Evolutionary conservation across 2,113 vertebrate genomes (phyloP), one percentile per base, ranked within the genome.

Genomic region (Asarcornis scutulata): DNA sequence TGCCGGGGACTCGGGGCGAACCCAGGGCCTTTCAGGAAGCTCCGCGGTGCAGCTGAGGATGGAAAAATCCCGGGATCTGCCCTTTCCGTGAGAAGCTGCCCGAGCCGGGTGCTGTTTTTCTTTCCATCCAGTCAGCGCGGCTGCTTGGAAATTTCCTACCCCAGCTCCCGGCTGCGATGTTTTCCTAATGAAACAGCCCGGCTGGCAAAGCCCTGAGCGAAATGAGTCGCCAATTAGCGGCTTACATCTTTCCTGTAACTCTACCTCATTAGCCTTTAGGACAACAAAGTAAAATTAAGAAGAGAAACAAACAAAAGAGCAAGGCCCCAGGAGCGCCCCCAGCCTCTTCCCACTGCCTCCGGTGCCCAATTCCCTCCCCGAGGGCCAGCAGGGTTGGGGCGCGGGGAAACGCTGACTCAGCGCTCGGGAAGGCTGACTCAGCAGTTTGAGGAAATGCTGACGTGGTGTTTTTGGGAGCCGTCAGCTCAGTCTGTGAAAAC

Each of bases 121-220:
- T 97, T 95, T 96, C 96, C 95, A 96, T 84, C 94, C 92, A 96
- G 89, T 92, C 92, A 95, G 95, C 86, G 52, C 18, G 1, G 86
- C 88, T 1, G n/a, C 91, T 96, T 96, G 96, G 97, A 97, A 96
- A 95, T 96, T 97, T 96, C 96, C 94, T 96, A 80, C 1, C 1
- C 72, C 6, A 1, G 83, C 91, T 95, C 88, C 62, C 1, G 14
- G 73, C 90, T 91, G 77, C 74, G 63, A 92, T 96, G 92, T 96
- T 97, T 97, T 97, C 89, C 79, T 88, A 95, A 97, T 7, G 32
- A 66, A 96, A n/a, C 1, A 5, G 76, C 48, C 42, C 17, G 31
- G 17, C 95, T 95, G 96, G 96, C 88, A 86, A 79, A 94, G 88
- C 82, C 92, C 91, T 80, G 91, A 8, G 86, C 8, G 82, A 94